Conservation (phyloP, 2,888 invertebrate genomes). For the Ophion slaviceki region DNA sequence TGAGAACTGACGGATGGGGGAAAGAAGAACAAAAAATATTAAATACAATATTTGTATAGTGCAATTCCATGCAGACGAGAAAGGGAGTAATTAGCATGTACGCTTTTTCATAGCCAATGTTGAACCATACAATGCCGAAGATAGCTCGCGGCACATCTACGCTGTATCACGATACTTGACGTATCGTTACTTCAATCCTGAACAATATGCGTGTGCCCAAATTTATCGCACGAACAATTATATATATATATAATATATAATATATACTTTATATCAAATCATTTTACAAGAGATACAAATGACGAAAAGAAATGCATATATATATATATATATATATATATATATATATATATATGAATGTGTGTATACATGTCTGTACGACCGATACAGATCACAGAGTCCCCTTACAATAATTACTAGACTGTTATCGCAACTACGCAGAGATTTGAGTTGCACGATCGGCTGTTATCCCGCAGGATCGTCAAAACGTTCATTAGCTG, state of each 20-base stretch:
- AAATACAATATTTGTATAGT: constrained; percentile 69
- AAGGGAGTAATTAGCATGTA: constrained; percentile 30
- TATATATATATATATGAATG: constrained; percentile 36
- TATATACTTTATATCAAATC: constrained; percentile 40
- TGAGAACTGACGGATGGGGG: constrained; percentile 44
- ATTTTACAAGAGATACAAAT: constrained; percentile 52
- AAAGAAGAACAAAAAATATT: constrained; percentile 57
- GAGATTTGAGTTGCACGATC: constrained; percentile 44
- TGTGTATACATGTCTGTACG: constrained; percentile 34
- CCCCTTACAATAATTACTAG: constrained; percentile 48
- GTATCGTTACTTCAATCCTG: constrained; percentile 7
- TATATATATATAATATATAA: constrained; percentile 39
- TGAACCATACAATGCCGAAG: constrained; percentile 54
- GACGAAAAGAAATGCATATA: constrained; percentile 30
- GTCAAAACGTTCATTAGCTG: constrained; percentile 45
- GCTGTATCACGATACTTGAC: constrained; percentile 9
- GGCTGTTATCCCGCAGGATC: constrained; percentile 26
- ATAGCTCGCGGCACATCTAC: constrained; percentile 31
- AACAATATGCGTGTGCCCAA: constrained; percentile 17
- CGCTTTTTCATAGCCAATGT: constrained; percentile 47
- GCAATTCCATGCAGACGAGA: constrained; percentile 66
- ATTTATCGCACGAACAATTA: constrained; percentile 17
- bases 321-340: constrained; percentile 25
- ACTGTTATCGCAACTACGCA: constrained; percentile 35
- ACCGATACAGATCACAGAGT: constrained; percentile 57